These are phyloP conservation scores for Musca vetustissima DNA, from an alignment of 1,140 invertebrate species.

Conservation along the genomic window DNA sequence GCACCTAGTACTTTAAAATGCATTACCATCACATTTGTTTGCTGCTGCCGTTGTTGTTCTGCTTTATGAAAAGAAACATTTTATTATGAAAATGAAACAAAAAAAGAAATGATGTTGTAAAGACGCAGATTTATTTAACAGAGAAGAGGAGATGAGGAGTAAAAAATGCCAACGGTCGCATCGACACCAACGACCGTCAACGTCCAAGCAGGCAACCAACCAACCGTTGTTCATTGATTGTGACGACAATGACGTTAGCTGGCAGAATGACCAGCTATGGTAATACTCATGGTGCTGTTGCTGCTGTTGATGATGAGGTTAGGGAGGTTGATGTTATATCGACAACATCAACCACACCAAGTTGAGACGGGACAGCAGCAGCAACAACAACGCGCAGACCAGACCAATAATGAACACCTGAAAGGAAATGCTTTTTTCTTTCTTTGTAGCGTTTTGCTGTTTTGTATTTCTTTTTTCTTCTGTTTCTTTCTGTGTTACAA, in stretches of 20 bases:
- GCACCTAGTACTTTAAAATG: constrained; percentile 20
- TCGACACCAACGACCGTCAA: too few species aligned
- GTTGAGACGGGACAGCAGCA: too few species aligned
- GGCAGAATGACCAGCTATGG: too few species aligned
- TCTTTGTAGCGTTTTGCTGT: background rate
- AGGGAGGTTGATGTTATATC: background rate
- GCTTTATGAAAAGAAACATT: constrained; percentile 11
- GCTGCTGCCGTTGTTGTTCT: background rate
- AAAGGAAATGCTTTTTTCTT: constrained; percentile 21
- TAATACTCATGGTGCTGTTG: background rate
- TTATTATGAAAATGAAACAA: background rate
- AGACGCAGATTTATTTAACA: background rate
- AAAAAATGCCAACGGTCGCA: too few species aligned
- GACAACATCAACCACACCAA: too few species aligned
- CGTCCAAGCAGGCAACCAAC: too few species aligned
- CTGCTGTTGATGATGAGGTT: constrained; percentile 4
- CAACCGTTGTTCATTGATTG: too few species aligned
- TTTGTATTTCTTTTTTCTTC: background rate
- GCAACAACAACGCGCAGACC: background rate
- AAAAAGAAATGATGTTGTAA: background rate
- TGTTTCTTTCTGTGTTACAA: background rate
- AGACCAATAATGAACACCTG: constrained; percentile 20
- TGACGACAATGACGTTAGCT: too few species aligned
- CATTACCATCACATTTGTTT: constrained; percentile 2
- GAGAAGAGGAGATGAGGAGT: background rate